Evolutionary conservation across 2,888 invertebrate genomes (phyloP), one percentile per base, ranked within the genome.

Genomic region (Amphipyra berbera): DNA sequence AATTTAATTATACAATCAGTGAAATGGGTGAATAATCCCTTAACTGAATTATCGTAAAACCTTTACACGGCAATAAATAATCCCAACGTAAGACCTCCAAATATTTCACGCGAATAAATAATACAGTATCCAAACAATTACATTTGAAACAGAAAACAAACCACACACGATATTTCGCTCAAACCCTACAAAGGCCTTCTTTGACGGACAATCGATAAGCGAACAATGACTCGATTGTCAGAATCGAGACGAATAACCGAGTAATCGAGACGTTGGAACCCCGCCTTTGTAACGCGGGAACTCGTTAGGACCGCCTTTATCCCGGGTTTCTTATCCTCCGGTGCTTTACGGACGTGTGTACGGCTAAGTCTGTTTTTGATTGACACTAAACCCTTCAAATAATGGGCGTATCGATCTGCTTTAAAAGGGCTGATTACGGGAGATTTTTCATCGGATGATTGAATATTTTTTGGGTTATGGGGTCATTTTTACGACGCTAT

Each of bases 381-480:
- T 89, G 90, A 90, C 90, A 89, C 86, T 90, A 87, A 90, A 86
- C 87, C 84, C 66, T 73, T 74, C 67, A 82, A 81, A 85, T 87
- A 89, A 88, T 81, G 84, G 86, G 61, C 73, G 65, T 62, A 73
- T 76, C 82, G 80, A 82, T 82, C 79, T 73, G 61, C 54, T 76
- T 76, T 72, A 71, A 62, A 63, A 61, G 63, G 53, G 46, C 79
- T 76, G 76, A 79, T 76, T 69, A 66, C 49, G 56, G 68, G 37
- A 63, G 47, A 63, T 63, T 79, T 68, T 76, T 79, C 69, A 61
- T 65, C 74, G 54, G 53, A 59, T 56, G 47, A 38, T 54, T 57
- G 41, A 67, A 58, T 21, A 21, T 66, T 46, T 61, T 61, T 58
- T 30, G 30, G 30, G 2, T 60, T 56, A n/a, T 44, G 30, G 35